Percentiles rank a stretch among this genome's conserved stretches.
phyloP scores from a whole-genome alignment of 2,888 invertebrate genomes.

The Ichneumoninae sp. region DNA sequence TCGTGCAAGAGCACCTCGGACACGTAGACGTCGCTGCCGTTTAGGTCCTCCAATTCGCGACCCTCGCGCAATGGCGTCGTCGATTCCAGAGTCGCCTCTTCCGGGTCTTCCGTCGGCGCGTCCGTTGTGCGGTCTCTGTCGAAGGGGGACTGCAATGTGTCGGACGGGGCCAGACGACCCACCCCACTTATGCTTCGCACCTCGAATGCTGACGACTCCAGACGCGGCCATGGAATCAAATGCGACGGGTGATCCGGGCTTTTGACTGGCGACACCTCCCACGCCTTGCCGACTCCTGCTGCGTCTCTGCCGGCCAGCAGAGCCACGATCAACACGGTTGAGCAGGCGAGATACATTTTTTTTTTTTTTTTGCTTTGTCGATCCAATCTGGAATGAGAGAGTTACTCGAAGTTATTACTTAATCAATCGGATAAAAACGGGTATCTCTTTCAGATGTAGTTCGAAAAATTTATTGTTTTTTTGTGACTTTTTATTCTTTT shows the following conservation, averaged over 20 bases:
- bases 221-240: conserved; percentile 74
- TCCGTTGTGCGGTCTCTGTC: background rate
- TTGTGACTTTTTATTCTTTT: background rate
- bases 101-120: background rate
- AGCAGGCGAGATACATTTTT: conserved; percentile 33
- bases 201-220: conserved; percentile 77
- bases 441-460: no score
- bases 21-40: conserved; percentile 12
- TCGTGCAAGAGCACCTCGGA: conserved; percentile 61
- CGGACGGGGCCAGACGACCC: conserved; percentile 67
- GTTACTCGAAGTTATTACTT: background rate
- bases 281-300: conserved; percentile 77
- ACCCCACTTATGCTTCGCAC: conserved; percentile 76
- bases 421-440: background rate
- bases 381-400: conserved; percentile 40
- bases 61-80: conserved; percentile 19
- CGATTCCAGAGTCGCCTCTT: background rate
- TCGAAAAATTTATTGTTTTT: background rate
- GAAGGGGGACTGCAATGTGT: conserved; percentile 7
- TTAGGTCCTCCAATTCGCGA: conserved; percentile 66
- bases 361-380: conserved; percentile 16
- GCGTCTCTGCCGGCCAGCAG: conserved; percentile 64
- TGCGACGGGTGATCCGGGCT: conserved; percentile 69
- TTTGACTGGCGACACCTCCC: conserved; percentile 76
- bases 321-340: conserved; percentile 61